Percentiles rank a stretch among this genome's conserved stretches.
Conservation (phyloP, 2,113 vertebrate genomes). For the Bubalus kerabau region DNA sequence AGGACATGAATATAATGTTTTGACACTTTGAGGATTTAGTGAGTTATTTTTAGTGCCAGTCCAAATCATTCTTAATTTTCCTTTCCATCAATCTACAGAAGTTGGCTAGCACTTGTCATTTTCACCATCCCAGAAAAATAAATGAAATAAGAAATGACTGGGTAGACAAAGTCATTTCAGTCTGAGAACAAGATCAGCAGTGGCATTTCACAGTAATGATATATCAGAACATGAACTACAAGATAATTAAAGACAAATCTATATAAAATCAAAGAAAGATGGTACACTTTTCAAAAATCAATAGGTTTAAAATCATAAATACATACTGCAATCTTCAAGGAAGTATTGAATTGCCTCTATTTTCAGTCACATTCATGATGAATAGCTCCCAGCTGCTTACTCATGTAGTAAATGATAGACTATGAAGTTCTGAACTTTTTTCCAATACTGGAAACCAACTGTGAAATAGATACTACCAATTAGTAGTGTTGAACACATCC, state of each 20-base stretch:
- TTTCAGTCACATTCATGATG: not conserved
- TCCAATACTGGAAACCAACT: not conserved
- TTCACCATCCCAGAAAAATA: not conserved
- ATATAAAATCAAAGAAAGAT: not conserved
- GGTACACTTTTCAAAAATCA: not conserved
- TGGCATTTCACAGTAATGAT: not conserved
- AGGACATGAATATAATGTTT: not conserved
- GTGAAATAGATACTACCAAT: not conserved
- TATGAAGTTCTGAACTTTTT: not conserved
- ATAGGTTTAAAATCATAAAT: not conserved
- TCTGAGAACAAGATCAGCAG: not conserved
- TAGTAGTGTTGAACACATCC: not conserved
- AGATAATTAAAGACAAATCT: not conserved
- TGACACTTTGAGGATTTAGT: not conserved
- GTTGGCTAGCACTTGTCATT: constrained; percentile 32
- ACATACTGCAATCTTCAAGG: not conserved
- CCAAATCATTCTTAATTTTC: constrained; percentile 21
- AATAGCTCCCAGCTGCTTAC: not conserved
- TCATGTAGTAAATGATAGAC: not conserved
- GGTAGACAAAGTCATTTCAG: not conserved
- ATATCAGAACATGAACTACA: not conserved
- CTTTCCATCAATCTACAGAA: constrained; percentile 26
- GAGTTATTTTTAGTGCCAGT: not conserved
- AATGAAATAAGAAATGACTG: constrained; percentile 26
- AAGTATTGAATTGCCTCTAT: not conserved